phyloP scores from a whole-genome alignment of 2,797 vertebrate species.

The Craterocephalus amniculus region DNA sequence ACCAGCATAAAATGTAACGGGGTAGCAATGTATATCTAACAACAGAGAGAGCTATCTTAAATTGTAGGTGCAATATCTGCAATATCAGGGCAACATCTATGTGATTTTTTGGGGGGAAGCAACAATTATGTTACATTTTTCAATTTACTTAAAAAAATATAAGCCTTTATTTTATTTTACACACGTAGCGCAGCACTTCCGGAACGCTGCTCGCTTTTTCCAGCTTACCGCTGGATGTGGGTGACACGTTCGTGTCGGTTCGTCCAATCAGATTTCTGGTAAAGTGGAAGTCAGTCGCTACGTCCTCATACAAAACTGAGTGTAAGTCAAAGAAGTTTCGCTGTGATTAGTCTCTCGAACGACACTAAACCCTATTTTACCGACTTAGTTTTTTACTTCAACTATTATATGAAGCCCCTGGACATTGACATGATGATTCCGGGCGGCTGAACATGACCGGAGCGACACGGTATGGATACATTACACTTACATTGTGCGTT shows the following conservation, averaged over 20 bases:
- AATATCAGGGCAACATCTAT: not conserved
- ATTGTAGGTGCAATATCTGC: not conserved
- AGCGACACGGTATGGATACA: conserved; percentile 20
- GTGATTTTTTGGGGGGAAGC: no score
- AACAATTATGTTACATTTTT: no score
- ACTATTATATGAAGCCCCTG: not conserved
- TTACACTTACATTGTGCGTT: not conserved
- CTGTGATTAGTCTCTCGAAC: not conserved
- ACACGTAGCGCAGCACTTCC: conserved; percentile 23
- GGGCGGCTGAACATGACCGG: conserved; percentile 25
- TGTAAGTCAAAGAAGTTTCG: conserved; percentile 37
- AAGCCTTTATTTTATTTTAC: conserved; percentile 54
- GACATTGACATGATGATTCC: not conserved
- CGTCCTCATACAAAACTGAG: conserved; percentile 49
- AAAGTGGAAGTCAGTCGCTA: conserved; percentile 40
- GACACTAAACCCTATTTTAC: not conserved
- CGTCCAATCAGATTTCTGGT: conserved; percentile 60
- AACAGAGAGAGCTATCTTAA: no score
- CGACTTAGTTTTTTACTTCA: not conserved
- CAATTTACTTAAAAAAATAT: not conserved
- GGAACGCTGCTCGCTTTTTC: rapidly evolving
- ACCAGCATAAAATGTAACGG: not conserved
- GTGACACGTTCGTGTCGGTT: conserved; percentile 1
- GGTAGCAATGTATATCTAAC: no score
- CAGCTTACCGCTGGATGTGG: not conserved